These are phyloP conservation scores for Sterrhoptilus dennistouni DNA, from an alignment of 2,113 vertebrate species.

Conservation along the genomic window DNA sequence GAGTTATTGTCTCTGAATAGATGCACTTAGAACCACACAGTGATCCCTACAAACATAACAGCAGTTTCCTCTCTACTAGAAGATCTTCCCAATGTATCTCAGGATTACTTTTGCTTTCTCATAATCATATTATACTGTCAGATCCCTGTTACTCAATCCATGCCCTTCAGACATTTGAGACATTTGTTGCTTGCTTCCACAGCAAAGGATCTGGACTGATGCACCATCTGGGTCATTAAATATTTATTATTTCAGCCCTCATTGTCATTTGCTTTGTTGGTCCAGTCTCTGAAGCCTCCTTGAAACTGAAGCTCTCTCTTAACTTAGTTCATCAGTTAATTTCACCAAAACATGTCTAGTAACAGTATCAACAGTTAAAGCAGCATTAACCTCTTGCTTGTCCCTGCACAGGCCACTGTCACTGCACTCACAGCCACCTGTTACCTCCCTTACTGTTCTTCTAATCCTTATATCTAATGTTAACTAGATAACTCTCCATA, in stretches of 20 bases:
- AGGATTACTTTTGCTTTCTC: background rate
- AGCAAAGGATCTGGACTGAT: background rate
- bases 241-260: background rate
- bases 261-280: background rate
- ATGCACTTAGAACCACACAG: background rate
- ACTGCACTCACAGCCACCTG: background rate
- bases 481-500: background rate
- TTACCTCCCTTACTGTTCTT: background rate
- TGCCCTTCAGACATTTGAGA: background rate
- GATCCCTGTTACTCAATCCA: background rate
- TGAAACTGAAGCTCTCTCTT: background rate
- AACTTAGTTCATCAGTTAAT: background rate
- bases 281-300: background rate
- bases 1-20: accelerated
- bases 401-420: background rate
- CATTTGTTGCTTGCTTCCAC: background rate
- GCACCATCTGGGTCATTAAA: background rate
- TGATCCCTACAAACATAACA: background rate
- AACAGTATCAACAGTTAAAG: background rate
- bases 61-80: background rate
- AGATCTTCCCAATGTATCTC: background rate
- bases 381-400: background rate
- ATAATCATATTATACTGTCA: background rate
- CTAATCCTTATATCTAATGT: background rate
- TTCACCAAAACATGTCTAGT: background rate